Evolutionary conservation across 2,113 vertebrate genomes (phyloP).

Genomic region (Psilopsiagon aymara): DNA sequence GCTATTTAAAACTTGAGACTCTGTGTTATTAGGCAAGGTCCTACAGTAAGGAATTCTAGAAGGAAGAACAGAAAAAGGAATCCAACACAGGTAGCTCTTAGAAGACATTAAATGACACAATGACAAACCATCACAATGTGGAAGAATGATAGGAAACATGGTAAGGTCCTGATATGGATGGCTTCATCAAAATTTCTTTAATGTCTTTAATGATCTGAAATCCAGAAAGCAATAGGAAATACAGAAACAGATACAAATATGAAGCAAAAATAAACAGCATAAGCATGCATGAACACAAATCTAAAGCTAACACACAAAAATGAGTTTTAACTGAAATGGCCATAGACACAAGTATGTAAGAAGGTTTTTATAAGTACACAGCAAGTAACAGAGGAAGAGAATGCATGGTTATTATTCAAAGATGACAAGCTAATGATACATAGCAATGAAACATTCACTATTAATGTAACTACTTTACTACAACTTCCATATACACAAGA

Average conservation of each 20-base stretch:
- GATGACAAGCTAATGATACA: background rate
- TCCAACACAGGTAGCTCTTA: constrained; percentile 1
- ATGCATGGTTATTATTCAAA: background rate
- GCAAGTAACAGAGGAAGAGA: background rate
- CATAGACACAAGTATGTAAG: background rate
- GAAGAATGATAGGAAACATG: constrained; percentile 61
- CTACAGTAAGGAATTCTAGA: background rate
- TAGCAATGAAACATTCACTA: background rate
- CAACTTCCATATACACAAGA: background rate
- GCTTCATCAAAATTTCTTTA: constrained; percentile 56
- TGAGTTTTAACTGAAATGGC: background rate
- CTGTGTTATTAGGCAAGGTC: background rate
- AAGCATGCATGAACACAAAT: background rate
- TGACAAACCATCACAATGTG: constrained; percentile 56
- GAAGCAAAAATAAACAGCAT: background rate
- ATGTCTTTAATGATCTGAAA: constrained; percentile 63
- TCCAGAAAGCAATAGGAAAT: constrained; percentile 60
- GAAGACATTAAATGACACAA: constrained; percentile 21
- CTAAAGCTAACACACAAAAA: background rate
- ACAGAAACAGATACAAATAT: constrained; percentile 8
- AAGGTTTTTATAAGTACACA: background rate
- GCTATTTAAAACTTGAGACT: background rate
- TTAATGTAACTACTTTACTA: background rate
- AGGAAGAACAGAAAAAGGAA: background rate
- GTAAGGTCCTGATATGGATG: constrained; percentile 44